Evolutionary conservation across 2,888 invertebrate genomes (phyloP).

Genomic region (Ernsta delagoae): DNA sequence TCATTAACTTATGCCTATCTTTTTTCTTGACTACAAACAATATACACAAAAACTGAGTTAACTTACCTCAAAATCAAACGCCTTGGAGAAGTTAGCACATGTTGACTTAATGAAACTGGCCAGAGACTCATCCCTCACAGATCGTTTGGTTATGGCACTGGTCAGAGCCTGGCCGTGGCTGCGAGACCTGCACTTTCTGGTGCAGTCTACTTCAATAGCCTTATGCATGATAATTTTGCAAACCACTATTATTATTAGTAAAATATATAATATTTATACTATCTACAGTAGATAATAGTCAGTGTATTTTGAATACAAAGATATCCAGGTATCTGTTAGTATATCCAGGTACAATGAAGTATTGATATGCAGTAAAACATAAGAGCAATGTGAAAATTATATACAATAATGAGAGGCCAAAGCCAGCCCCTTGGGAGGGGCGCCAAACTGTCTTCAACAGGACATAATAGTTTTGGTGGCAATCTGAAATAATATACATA

Average conservation of each 20-base stretch:
- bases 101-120: conserved; percentile 84
- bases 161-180: conserved; percentile 86
- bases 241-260: too few species aligned
- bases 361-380: conserved; percentile 37
- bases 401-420: conserved; percentile 40
- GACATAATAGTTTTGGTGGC: conserved; percentile 62
- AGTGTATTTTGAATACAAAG: neutral
- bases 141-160: conserved; percentile 87
- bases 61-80: conserved; percentile 84
- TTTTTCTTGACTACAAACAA: too few species aligned
- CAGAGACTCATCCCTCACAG: conserved; percentile 84
- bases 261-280: conserved; percentile 1
- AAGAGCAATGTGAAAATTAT: conserved; percentile 36
- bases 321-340: neutral
- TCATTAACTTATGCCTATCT: too few species aligned
- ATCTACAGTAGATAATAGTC: neutral
- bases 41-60: too few species aligned
- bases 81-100: conserved; percentile 86
- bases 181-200: conserved; percentile 83
- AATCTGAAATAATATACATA: conserved; percentile 60
- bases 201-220: conserved; percentile 83
- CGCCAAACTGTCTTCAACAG: conserved; percentile 58
- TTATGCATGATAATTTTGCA: conserved; percentile 75
- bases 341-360: conserved; percentile 6
- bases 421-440: conserved; percentile 63